Percentiles rank a stretch among this genome's conserved stretches.
Evolutionary conservation across 2,888 invertebrate genomes (phyloP).

Genomic region (Nasonia oneida): DNA sequence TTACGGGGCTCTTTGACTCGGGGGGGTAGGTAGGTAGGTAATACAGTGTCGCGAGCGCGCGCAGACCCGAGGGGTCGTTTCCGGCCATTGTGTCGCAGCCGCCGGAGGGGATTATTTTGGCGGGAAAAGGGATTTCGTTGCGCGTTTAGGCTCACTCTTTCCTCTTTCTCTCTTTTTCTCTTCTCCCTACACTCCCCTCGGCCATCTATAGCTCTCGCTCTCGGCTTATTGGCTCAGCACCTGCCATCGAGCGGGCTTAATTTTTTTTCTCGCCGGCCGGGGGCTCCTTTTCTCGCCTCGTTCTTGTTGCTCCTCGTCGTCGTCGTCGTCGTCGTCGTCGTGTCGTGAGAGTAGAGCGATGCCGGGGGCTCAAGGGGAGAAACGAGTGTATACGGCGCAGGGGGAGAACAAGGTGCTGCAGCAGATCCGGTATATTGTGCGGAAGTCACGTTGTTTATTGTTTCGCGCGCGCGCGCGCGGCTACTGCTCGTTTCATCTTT

Average conservation of each 20-base stretch:
- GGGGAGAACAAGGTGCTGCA: slow-evolving; percentile 48
- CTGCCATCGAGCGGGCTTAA: slow-evolving; percentile 62
- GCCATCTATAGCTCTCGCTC: neutral
- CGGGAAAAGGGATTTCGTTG: slow-evolving; percentile 64
- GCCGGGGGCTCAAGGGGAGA: slow-evolving; percentile 49
- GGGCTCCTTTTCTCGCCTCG: slow-evolving; percentile 47
- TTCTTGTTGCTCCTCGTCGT: neutral
- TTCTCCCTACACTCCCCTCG: neutral
- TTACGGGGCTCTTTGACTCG: slow-evolving; percentile 74
- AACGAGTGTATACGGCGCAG: slow-evolving; percentile 35
- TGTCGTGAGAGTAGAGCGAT: neutral
- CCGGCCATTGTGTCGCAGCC: slow-evolving; percentile 70
- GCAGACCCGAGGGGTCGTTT: slow-evolving; percentile 71
- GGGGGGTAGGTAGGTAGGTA: slow-evolving; percentile 63
- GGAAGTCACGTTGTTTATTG: slow-evolving; percentile 58
- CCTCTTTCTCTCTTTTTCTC: neutral
- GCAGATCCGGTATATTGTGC: slow-evolving; percentile 38
- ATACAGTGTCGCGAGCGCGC: slow-evolving; percentile 44
- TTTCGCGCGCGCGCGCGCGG: slow-evolving; percentile 8
- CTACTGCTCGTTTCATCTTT: slow-evolving; percentile 2
- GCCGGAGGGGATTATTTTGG: slow-evolving; percentile 69
- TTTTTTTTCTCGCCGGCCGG: slow-evolving; percentile 53
- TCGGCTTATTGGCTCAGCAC: slow-evolving; percentile 64
- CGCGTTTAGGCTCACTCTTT: slow-evolving; percentile 7
- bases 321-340: neutral